Conservation (phyloP, 1,140 invertebrate species). For the Phymastichus coffea region DNA sequence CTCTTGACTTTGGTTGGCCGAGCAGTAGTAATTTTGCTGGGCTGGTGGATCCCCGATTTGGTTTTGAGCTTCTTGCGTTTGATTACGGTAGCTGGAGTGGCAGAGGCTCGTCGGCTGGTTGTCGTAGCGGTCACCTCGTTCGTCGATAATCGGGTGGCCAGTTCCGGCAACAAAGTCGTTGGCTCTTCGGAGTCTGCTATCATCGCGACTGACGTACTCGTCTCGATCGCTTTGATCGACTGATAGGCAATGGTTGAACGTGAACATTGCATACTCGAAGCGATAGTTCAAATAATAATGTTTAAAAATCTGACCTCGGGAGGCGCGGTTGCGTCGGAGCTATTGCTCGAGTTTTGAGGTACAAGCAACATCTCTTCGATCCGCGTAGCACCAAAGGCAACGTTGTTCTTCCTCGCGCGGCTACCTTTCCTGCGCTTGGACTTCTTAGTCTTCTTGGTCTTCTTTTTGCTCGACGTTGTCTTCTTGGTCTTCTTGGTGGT, state of each 20-base stretch:
- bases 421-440: conserved; percentile 34
- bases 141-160: conserved; percentile 17
- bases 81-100: conserved; percentile 27
- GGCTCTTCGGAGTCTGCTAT: background rate
- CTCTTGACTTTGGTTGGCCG: conserved; percentile 31
- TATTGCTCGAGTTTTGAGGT: conserved; percentile 1
- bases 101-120: conserved; percentile 40
- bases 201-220: background rate
- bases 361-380: no score
- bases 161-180: background rate
- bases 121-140: conserved; percentile 40
- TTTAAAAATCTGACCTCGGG: background rate
- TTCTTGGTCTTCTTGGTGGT: conserved; percentile 38
- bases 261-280: no score
- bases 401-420: conserved; percentile 29
- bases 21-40: no score
- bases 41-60: conserved; percentile 30
- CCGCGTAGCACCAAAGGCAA: no score
- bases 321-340: background rate
- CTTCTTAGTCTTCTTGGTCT: conserved; percentile 29
- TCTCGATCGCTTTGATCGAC: background rate
- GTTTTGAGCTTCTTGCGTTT: conserved; percentile 13
- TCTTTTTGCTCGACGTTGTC: conserved; percentile 27
- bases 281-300: background rate
- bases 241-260: no score